phyloP scores from a whole-genome alignment of 2,797 vertebrate species.

The Sebastes oblongus region DNA sequence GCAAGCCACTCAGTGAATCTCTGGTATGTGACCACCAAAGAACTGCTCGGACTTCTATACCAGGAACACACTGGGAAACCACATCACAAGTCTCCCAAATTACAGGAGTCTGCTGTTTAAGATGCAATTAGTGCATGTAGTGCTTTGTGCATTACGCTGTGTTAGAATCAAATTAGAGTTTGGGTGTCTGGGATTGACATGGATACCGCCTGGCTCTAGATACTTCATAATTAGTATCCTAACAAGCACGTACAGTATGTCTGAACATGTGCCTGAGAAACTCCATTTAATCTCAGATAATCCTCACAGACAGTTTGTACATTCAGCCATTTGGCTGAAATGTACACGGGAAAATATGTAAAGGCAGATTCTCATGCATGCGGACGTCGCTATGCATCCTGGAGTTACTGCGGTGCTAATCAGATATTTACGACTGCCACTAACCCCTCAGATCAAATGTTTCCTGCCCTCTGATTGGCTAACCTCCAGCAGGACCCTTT shows the following conservation, averaged over 20 bases:
- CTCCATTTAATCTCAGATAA: slow-evolving; percentile 5
- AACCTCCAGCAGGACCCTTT: slow-evolving; percentile 53
- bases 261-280: slow-evolving; percentile 13
- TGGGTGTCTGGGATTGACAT: not conserved
- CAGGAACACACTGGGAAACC: not conserved
- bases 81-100: slow-evolving; percentile 21
- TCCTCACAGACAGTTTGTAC: slow-evolving; percentile 14
- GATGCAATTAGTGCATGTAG: slow-evolving; percentile 30
- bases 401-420: slow-evolving; percentile 25
- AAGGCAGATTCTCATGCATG: slow-evolving; percentile 7
- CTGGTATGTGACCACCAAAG: slow-evolving; percentile 73
- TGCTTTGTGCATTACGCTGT: slow-evolving; percentile 1
- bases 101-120: slow-evolving; percentile 20
- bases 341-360: not conserved
- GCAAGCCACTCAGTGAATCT: slow-evolving; percentile 60
- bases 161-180: slow-evolving; percentile 36
- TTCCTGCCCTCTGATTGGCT: slow-evolving; percentile 60
- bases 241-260: not conserved
- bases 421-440: slow-evolving; percentile 61
- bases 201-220: not conserved
- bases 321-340: slow-evolving; percentile 8
- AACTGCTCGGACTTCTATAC: slow-evolving; percentile 24
- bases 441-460: slow-evolving; percentile 50
- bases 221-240: slow-evolving; percentile 12
- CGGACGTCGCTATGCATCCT: not conserved